Conservation (phyloP, 1,140 invertebrate genomes). For the Oscheius sp. region DNA sequence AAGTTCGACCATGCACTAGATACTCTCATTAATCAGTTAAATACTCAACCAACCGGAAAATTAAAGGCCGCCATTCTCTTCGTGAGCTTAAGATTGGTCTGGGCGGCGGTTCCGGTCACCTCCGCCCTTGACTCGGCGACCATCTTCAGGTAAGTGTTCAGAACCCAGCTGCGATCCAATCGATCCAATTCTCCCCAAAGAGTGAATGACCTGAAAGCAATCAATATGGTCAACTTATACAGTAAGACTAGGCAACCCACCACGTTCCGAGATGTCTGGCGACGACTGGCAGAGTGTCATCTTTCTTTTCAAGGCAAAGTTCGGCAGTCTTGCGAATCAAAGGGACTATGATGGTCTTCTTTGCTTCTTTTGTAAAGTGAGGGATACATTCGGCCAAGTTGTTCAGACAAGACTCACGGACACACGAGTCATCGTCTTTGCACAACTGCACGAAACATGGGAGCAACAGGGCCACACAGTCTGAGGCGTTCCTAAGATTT, state of each 20-base stretch:
- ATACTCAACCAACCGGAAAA: constrained; percentile 20
- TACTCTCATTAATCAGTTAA: neutral
- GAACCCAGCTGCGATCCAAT: constrained; percentile 49
- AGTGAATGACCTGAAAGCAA: constrained; percentile 26
- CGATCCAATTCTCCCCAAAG: constrained; percentile 44
- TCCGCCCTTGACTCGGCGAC: neutral
- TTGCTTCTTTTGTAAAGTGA: constrained; percentile 64
- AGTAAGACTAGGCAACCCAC: no score
- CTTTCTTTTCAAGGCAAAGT: constrained; percentile 61
- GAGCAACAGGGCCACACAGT: constrained; percentile 62
- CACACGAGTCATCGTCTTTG: constrained; percentile 64
- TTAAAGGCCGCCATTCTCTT: constrained; percentile 10
- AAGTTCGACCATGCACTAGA: constrained; percentile 36
- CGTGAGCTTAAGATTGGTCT: neutral
- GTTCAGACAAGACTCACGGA: constrained; percentile 63
- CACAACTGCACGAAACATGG: constrained; percentile 65
- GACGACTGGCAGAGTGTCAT: constrained; percentile 62
- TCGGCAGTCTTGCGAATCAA: constrained; percentile 63
- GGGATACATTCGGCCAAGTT: constrained; percentile 63
- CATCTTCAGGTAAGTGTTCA: constrained; percentile 53
- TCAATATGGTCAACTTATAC: neutral
- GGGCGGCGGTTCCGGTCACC: neutral
- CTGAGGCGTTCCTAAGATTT: constrained; percentile 62
- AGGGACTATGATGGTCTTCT: constrained; percentile 62
- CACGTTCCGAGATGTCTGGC: constrained; percentile 62